Conservation (phyloP, 2,888 invertebrate genomes). For the Myopa testacea region DNA sequence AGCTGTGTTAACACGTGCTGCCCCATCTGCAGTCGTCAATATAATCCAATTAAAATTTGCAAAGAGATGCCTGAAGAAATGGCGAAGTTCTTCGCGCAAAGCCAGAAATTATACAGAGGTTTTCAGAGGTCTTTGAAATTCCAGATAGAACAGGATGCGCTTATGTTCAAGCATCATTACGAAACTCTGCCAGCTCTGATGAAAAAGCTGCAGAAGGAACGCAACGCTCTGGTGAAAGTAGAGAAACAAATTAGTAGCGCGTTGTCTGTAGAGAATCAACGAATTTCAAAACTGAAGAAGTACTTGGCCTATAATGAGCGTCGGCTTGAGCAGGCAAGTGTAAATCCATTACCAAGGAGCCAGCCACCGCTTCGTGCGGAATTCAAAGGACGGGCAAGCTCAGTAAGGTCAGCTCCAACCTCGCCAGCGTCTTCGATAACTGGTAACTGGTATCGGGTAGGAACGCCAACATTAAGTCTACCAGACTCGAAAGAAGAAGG, state of each 20-base stretch:
- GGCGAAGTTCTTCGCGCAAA: constrained; percentile 43
- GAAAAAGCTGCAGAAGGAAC: constrained; percentile 29
- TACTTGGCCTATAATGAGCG: constrained; percentile 47
- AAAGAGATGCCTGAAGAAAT: constrained; percentile 45
- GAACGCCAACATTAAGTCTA: constrained; percentile 25
- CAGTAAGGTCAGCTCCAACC: neutral
- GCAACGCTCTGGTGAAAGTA: constrained; percentile 32
- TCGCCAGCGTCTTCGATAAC: neutral
- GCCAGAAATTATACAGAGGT: constrained; percentile 37
- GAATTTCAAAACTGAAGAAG: constrained; percentile 44
- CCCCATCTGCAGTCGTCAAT: constrained; percentile 41
- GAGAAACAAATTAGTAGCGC: constrained; percentile 22
- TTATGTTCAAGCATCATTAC: constrained; percentile 34
- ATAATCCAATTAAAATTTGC: constrained; percentile 39
- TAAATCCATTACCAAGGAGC: constrained; percentile 40
- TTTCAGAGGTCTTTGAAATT: constrained; percentile 45
- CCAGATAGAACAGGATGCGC: constrained; percentile 45
- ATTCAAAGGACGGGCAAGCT: neutral
- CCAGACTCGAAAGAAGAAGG: constrained; percentile 11
- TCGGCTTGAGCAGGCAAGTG: constrained; percentile 42
- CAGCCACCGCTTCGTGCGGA: neutral
- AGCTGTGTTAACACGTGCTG: constrained; percentile 42
- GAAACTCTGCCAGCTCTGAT: constrained; percentile 22
- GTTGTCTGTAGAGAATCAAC: constrained; percentile 43
- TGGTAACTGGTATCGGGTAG: constrained; percentile 2